A percentile compares a stretch with the other conserved stretches of the same genome.
phyloP scores from a whole-genome alignment of 2,797 vertebrate genomes.

The Tolypeutes matacus region DNA sequence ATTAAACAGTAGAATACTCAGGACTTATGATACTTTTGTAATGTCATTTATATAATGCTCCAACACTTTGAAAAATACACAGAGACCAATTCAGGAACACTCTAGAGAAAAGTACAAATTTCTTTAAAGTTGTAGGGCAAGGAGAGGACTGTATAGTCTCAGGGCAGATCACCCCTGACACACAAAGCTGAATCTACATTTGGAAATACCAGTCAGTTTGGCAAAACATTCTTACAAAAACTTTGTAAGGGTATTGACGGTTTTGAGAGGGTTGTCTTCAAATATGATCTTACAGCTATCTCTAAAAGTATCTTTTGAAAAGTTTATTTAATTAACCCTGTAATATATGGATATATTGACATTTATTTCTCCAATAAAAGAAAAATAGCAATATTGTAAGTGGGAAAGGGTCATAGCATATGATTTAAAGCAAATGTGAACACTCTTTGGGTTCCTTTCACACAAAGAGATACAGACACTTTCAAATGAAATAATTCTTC shows the following conservation, averaged over 20 bases:
- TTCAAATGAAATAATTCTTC: conserved; percentile 89
- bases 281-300: no score
- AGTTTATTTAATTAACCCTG: conserved; percentile 71
- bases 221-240: conserved; percentile 78
- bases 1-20: no score
- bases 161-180: conserved; percentile 24
- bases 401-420: conserved; percentile 53
- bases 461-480: conserved; percentile 84
- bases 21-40: no score
- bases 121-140: conserved; percentile 27
- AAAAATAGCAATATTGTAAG: conserved; percentile 44
- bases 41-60: no score
- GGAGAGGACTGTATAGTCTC: conserved; percentile 53
- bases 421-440: conserved; percentile 78
- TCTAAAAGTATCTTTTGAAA: conserved; percentile 57
- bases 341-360: conserved; percentile 54
- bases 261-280: conserved; percentile 77
- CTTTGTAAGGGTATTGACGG: conserved; percentile 49
- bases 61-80: no score
- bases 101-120: conserved; percentile 69
- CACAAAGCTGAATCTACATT: conserved; percentile 65
- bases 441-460: conserved; percentile 81
- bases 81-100: no score
- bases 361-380: conserved; percentile 75
- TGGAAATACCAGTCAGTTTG: conserved; percentile 73